Conservation (phyloP, 2,888 invertebrate genomes). For the Cordilura impudica region DNA sequence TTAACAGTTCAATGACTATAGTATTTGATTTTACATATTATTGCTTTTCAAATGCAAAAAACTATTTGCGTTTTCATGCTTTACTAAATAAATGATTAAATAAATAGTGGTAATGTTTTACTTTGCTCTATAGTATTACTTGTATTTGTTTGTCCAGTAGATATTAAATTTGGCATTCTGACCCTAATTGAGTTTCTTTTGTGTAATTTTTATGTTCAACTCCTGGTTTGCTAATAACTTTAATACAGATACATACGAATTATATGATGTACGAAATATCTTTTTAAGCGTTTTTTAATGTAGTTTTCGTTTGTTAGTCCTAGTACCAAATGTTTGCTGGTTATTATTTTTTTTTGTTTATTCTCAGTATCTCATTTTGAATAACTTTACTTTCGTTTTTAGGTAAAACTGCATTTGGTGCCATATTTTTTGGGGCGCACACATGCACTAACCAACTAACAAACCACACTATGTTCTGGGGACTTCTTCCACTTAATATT, state of each 20-base stretch:
- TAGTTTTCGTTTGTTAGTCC: constrained; percentile 9
- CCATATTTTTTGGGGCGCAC: constrained; percentile 18
- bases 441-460: background rate
- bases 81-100: too few species aligned
- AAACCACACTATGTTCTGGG: constrained; percentile 36
- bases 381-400: constrained; percentile 1
- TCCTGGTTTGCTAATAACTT: constrained; percentile 21
- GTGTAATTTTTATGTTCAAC: constrained; percentile 13
- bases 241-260: constrained; percentile 26
- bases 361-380: background rate
- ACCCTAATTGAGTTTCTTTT: constrained; percentile 38
- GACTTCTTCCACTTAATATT: constrained; percentile 14
- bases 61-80: too few species aligned
- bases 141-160: too few species aligned
- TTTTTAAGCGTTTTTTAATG: constrained; percentile 52
- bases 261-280: constrained; percentile 25
- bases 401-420: constrained; percentile 23
- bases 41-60: too few species aligned
- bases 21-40: too few species aligned
- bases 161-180: constrained; percentile 15
- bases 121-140: too few species aligned
- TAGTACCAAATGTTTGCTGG: background rate
- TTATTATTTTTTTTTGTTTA: constrained; percentile 3
- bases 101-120: too few species aligned
- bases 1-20: too few species aligned